phyloP scores from a whole-genome alignment of 2,888 invertebrate species.

The Trachelus troglodyta region DNA sequence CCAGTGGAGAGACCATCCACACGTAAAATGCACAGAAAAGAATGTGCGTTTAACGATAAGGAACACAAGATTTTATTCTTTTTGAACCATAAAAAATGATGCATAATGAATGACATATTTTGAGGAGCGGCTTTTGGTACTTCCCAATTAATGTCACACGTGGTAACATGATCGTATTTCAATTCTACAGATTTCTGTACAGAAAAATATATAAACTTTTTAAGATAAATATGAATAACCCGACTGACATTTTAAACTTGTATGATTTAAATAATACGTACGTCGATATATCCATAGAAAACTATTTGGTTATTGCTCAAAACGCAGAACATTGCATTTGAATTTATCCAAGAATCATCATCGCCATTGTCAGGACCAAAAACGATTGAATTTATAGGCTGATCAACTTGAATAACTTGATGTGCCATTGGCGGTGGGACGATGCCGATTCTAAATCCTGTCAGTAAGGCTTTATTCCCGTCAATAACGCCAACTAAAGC shows the following conservation, averaged over 20 bases:
- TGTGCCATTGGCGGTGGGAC: constrained; percentile 89
- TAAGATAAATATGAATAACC: constrained; percentile 7
- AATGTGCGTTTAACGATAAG: constrained; percentile 31
- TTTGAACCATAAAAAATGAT: constrained; percentile 72
- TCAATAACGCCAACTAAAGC: constrained; percentile 81
- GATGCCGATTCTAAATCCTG: constrained; percentile 78
- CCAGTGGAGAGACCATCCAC: constrained; percentile 34
- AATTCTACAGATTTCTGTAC: constrained; percentile 42
- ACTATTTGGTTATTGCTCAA: constrained; percentile 45
- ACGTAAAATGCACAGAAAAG: constrained; percentile 46
- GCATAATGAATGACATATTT: constrained; percentile 59
- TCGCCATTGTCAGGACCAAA: constrained; percentile 67
- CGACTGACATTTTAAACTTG: neutral
- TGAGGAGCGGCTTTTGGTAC: constrained; percentile 9
- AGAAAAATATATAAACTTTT: constrained; percentile 16
- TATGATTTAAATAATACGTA: constrained; percentile 31
- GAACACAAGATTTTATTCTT: constrained; percentile 66
- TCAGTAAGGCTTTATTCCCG: constrained; percentile 77
- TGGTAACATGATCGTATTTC: constrained; percentile 46
- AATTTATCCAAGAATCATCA: constrained; percentile 41
- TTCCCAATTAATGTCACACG: constrained; percentile 47
- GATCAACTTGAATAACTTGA: constrained; percentile 69
- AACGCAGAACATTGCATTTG: constrained; percentile 65
- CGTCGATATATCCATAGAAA: constrained; percentile 45
- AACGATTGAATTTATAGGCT: constrained; percentile 71